Percentiles rank a stretch among this genome's conserved stretches.
Conservation (phyloP, 1,140 invertebrate species). For the Drosophila lacertosa region DNA sequence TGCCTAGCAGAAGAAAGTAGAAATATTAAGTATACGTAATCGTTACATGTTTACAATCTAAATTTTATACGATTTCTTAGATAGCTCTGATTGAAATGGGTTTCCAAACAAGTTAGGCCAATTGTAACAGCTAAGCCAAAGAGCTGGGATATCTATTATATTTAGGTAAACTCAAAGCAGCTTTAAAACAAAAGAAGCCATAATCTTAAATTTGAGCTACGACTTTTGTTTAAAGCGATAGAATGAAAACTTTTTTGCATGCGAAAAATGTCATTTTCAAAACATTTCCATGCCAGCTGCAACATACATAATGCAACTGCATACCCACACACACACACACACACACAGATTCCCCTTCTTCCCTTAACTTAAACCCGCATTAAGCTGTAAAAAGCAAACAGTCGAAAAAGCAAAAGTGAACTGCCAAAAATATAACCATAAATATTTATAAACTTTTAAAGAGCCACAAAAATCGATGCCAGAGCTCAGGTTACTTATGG, state of each 20-base stretch:
- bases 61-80: too few species aligned
- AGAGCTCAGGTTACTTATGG: conserved; percentile 56
- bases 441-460: conserved; percentile 73
- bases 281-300: conserved; percentile 1
- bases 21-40: too few species aligned
- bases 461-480: conserved; percentile 64
- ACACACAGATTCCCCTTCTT: neutral
- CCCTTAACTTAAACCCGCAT: neutral
- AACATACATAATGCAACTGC: conserved; percentile 17
- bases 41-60: too few species aligned
- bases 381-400: neutral
- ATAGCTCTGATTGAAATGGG: too few species aligned
- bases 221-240: neutral
- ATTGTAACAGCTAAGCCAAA: too few species aligned
- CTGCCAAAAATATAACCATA: conserved; percentile 48
- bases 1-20: too few species aligned
- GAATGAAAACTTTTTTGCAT: neutral
- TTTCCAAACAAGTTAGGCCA: too few species aligned
- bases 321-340: neutral
- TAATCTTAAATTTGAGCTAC: too few species aligned
- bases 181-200: conserved; percentile 3
- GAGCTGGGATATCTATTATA: too few species aligned
- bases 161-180: too few species aligned
- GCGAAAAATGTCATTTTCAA: neutral
- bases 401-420: conserved; percentile 7